Conservation (phyloP, 2,113 vertebrate species). For the Neotoma lepida region DNA sequence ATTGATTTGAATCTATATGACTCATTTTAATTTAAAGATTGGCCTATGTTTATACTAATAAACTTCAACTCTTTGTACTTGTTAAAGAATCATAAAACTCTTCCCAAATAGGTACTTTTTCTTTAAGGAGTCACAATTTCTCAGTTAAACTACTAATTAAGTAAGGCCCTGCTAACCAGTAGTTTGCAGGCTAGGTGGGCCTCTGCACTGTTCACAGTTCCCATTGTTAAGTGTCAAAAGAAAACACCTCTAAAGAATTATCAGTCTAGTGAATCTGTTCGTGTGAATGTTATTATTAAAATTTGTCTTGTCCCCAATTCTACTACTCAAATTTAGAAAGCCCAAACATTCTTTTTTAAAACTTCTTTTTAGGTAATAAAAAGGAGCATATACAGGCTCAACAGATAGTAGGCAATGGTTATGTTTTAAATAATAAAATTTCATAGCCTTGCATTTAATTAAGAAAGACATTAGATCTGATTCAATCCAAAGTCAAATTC, state of each 20-base stretch:
- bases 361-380: background rate
- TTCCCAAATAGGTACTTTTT: background rate
- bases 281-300: background rate
- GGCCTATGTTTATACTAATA: background rate
- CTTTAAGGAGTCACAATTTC: background rate
- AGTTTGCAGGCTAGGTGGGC: background rate
- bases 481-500: background rate
- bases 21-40: conserved; percentile 35
- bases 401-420: background rate
- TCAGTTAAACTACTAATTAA: background rate
- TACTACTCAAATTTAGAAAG: background rate
- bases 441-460: background rate
- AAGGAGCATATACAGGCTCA: background rate
- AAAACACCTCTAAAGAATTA: background rate
- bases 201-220: background rate
- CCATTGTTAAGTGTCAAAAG: background rate
- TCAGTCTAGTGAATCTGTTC: background rate
- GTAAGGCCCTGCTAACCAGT: background rate
- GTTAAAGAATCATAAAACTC: background rate
- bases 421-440: background rate
- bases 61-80: background rate
- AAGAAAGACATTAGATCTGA: background rate
- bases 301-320: background rate
- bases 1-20: background rate
- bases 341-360: background rate